Evolutionary conservation across 2,888 invertebrate genomes (phyloP).

Genomic region (Drosophila villosipedis): DNA sequence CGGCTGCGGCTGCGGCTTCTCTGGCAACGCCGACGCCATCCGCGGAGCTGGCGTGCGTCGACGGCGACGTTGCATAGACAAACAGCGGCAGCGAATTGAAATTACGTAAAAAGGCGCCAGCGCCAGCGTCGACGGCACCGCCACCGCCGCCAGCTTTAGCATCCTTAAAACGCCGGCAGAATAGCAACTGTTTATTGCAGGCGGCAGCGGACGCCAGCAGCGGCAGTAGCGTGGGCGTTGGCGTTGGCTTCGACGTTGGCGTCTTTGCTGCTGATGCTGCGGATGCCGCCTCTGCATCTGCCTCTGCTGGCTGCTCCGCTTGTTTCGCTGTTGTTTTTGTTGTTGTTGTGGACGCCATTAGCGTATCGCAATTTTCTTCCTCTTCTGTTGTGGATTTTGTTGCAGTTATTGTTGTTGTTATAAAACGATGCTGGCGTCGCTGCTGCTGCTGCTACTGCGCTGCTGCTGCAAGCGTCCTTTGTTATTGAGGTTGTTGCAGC

Average conservation of each 20-base stretch:
- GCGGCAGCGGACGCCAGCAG: slow-evolving; percentile 60
- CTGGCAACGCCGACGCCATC: slow-evolving; percentile 82
- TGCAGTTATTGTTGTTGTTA: slow-evolving; percentile 74
- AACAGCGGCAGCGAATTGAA: slow-evolving; percentile 82
- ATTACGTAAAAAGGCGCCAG: slow-evolving; percentile 76
- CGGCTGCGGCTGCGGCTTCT: slow-evolving; percentile 73
- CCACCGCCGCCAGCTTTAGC: slow-evolving; percentile 19
- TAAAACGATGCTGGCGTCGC: slow-evolving; percentile 54
- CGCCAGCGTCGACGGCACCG: slow-evolving; percentile 24
- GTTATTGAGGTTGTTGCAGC: slow-evolving; percentile 31
- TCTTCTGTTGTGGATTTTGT: slow-evolving; percentile 45
- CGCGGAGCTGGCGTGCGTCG: slow-evolving; percentile 80
- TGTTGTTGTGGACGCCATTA: slow-evolving; percentile 59
- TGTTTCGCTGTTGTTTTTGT: slow-evolving; percentile 32
- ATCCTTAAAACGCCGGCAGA: slow-evolving; percentile 83
- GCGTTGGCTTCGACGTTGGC: slow-evolving; percentile 38
- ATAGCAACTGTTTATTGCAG: slow-evolving; percentile 76
- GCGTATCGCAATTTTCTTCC: slow-evolving; percentile 64
- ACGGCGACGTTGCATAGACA: slow-evolving; percentile 82
- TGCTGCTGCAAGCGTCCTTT: slow-evolving; percentile 62
- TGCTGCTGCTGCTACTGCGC: slow-evolving; percentile 36
- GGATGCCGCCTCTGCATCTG: slow-evolving; percentile 11
- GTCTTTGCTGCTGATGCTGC: slow-evolving; percentile 15
- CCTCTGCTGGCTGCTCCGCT: slow-evolving; percentile 20
- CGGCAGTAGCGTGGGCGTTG: slow-evolving; percentile 63